phyloP scores from a whole-genome alignment of 2,888 invertebrate genomes.

The Idaea dimidiata region DNA sequence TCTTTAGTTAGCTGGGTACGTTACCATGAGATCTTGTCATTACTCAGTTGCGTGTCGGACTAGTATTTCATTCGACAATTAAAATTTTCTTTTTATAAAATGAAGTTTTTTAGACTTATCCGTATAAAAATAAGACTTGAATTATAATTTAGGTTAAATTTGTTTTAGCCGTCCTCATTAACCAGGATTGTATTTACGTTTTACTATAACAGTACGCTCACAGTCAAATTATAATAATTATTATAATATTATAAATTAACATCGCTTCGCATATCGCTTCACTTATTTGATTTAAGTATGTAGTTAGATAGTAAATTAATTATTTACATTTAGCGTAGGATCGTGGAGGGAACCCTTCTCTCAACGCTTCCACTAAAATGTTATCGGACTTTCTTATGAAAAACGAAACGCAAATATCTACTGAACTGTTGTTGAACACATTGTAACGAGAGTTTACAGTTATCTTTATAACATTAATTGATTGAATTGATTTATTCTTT shows the following conservation, averaged over 20 bases:
- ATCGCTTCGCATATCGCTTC: conserved; percentile 53
- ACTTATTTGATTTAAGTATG: conserved; percentile 46
- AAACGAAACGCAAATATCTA: conserved; percentile 3
- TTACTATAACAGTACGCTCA: not conserved
- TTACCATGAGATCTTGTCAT: not conserved
- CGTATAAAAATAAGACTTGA: not conserved
- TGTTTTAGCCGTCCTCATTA: not conserved
- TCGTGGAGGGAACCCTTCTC: conserved; percentile 8
- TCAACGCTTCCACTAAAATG: not conserved
- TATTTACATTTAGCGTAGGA: conserved; percentile 26
- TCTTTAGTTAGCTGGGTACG: not conserved
- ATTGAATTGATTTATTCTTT: not conserved
- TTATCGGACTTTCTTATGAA: conserved; percentile 1
- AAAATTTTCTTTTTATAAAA: conserved; percentile 1
- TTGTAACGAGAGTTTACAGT: not conserved
- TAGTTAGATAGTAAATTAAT: conserved; percentile 69
- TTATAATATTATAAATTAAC: conserved; percentile 15
- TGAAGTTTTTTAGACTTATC: not conserved
- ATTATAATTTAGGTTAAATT: not conserved
- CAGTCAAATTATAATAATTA: conserved; percentile 7
- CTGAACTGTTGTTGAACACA: conserved; percentile 2
- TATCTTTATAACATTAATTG: not conserved
- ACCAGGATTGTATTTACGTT: not conserved
- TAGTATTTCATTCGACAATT: not conserved
- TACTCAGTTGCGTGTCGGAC: not conserved